Evolutionary conservation across 2,113 vertebrate genomes (phyloP), one percentile per base, ranked within the genome.

Genomic region (Perca fluviatilis): DNA sequence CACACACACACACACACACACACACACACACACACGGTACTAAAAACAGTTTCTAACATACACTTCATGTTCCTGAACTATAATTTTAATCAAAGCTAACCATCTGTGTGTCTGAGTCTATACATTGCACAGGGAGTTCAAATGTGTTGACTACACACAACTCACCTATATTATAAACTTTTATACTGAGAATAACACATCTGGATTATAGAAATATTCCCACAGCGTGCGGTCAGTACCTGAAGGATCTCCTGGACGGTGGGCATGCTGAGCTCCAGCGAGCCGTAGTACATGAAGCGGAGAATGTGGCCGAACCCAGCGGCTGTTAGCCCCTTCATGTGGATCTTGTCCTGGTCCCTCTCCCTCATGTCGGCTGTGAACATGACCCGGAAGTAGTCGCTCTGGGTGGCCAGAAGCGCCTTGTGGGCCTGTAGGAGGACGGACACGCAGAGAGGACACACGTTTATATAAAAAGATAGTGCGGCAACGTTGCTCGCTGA

Each of bases 311-410:
- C 98, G 90, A 99, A 99, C 68, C 98, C 98, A 40, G 98, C 98
- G 21, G 98, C 98, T 58, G 98, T 99, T 92, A 99, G 95, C 90
- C 98, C 98, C 95, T 99, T 99, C 95, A 99, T 96, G 93, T 99
- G 97, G 95, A 99, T 99, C 95, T 98, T 98, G 93, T 99, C 96
- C 97, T 99, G 98, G 96, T 99, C 98, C 83, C 98, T 94, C 93
- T 99, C 98, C 80, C 98, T 95, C 98, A 99, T 99, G 94, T 99
- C 98, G 6, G 98, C 98, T 15, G 98, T 99, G 94, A 99, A 99
- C 98, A 99, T 99, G 86, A 99, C 98, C 93, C 98, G 96, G 96
- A 99, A 99, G 95, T 99, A 99, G 95, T 99, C 98, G 89, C 98
- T 99, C 95, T 99, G 98, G 11, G 98, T 99, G 89, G 98, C 98